Base-by-base conservation (phyloP, 2,797 vertebrate genomes). In the Oreonectes daqikongensis region DNA sequence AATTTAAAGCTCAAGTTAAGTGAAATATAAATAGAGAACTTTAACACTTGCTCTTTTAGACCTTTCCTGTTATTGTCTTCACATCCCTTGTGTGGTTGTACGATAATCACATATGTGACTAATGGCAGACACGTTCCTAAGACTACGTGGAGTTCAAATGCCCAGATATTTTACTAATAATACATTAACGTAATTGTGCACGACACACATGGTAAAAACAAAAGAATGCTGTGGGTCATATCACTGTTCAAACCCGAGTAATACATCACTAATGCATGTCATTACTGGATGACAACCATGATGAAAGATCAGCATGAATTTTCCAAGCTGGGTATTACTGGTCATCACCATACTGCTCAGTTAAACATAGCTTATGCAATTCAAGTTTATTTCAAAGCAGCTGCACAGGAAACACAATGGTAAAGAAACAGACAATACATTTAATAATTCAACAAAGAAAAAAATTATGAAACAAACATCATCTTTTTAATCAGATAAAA, bases 1-100 rank as follows among this genome's bases (percentile, higher is more conserved):
- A 52, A 77, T 64, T 70, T 64, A 63, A 69, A 70, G 67, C 57
- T 69, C 46, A 42, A 44, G 8, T 61, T 52, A 69, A 77, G 22
- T 52, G 7, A 48, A 75, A 77, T 52, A 77, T 55, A 61, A 69
- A 68, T 30, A 63, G 24, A 8, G 48, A 32, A 65, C 64, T 75
- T 7, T 65, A 20, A 57, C 67, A 64, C 18, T n/a, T 30, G 42
- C 32, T 8, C 26, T 7, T 61, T 35, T 18, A 35, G 18, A 20
- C 18, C 32, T 64, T 53, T 30, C 57, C 75, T 70, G 30, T 32
- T 24, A 77, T 77, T 70, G 75, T 77, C 24, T 70, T 6, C 35
- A 18, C 1, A 1, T n/a, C 15, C 40, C 46, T 15, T 40, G 30
- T 61, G 28, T 40, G 5, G 22, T 38, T 18, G 52, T 10, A 69